phyloP scores from a whole-genome alignment of 2,797 vertebrate species.

The Rhyacichthys aspro region DNA sequence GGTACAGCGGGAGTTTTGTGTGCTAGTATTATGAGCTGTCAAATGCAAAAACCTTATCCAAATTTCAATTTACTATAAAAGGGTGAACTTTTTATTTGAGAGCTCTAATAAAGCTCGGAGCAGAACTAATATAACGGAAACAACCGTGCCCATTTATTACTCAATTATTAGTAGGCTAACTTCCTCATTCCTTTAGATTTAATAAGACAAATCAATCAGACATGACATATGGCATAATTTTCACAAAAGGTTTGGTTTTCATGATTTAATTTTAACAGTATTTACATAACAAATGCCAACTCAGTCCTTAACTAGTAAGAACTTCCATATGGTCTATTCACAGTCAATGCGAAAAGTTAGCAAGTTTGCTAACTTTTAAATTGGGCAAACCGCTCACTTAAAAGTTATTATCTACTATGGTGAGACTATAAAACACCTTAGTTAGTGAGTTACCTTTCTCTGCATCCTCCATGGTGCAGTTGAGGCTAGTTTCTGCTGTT shows the following conservation, averaged over 20 bases:
- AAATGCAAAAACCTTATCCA: background rate
- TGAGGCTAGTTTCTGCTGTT: slow-evolving; percentile 21
- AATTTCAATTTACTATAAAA: background rate
- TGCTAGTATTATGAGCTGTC: background rate
- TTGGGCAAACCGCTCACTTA: slow-evolving; percentile 14
- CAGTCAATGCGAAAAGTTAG: slow-evolving; percentile 39
- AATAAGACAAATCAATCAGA: background rate
- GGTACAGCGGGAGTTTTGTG: background rate
- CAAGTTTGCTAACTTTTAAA: slow-evolving; percentile 62
- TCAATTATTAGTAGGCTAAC: background rate
- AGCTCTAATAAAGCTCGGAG: background rate
- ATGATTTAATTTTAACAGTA: background rate
- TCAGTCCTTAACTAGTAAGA: background rate
- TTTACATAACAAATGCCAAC: background rate
- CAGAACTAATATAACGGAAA: background rate
- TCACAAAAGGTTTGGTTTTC: background rate
- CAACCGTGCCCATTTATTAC: background rate
- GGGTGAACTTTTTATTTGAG: background rate
- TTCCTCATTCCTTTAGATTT: slow-evolving; percentile 3
- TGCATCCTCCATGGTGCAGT: slow-evolving; percentile 72
- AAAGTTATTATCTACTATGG: background rate
- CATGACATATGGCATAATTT: background rate
- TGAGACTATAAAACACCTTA: background rate
- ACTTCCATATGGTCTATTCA: slow-evolving; percentile 52
- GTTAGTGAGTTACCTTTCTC: slow-evolving; percentile 70